These are phyloP conservation scores for Phrynocephalus guinanensis DNA, from an alignment of 2,797 vertebrate species.

Conservation along the genomic window DNA sequence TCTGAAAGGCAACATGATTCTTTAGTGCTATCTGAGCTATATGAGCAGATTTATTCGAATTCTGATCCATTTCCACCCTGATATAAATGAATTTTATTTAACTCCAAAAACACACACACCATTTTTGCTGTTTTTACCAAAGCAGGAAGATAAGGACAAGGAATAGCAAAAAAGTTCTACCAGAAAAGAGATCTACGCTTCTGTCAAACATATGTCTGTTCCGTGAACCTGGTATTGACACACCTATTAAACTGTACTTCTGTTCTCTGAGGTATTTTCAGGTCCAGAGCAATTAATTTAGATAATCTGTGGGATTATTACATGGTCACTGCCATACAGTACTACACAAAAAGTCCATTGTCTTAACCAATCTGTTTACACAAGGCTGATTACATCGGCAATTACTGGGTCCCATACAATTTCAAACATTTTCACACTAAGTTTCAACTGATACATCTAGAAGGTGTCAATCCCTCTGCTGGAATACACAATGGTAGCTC, in stretches of 20 bases:
- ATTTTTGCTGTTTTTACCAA: not conserved
- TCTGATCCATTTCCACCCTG: not conserved
- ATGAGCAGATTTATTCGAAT: not conserved
- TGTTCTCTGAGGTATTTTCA: slow-evolving; percentile 9
- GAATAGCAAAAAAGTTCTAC: not conserved
- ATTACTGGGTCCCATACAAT: not conserved
- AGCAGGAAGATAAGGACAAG: not conserved
- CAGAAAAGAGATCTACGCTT: slow-evolving; percentile 12
- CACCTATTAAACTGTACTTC: slow-evolving; percentile 7
- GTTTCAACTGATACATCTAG: slow-evolving; percentile 5
- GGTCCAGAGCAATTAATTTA: slow-evolving; percentile 33
- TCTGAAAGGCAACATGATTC: not conserved
- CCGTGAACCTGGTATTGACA: not conserved
- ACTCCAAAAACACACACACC: not conserved
- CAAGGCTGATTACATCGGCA: slow-evolving; percentile 11
- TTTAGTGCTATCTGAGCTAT: not conserved
- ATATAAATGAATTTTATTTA: not conserved
- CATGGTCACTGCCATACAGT: slow-evolving; percentile 16
- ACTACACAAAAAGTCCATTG: slow-evolving; percentile 15
- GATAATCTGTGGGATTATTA: slow-evolving; percentile 8
- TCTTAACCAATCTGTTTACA: slow-evolving; percentile 21
- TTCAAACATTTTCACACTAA: slow-evolving; percentile 45
- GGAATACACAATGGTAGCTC: slow-evolving; percentile 20
- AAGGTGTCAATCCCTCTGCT: slow-evolving; percentile 13
- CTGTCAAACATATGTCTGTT: not conserved